Evolutionary conservation across 2,888 invertebrate species (phyloP), one percentile per base, ranked within the genome.

Genomic region (Sussaba pulchella): DNA sequence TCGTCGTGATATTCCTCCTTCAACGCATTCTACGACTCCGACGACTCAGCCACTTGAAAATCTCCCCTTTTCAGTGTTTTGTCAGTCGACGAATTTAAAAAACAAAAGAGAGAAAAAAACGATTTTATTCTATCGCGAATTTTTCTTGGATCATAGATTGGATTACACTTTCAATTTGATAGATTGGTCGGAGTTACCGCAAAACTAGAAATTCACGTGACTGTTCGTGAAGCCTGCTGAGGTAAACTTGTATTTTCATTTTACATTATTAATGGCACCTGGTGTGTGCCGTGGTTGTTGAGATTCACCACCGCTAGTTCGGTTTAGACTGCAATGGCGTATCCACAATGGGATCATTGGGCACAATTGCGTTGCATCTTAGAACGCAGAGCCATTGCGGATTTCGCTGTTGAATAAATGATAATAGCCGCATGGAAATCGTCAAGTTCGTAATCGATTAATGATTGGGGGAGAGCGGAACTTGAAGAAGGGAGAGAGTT

Each of bases 401-500:
- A 72, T 47, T 75, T 52, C 9, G 36, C 19, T 9, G 31, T 47
- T 80, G 75, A 80, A 80, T 80, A 76, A 80, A 64, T 61, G n/a
- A 71, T 61, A 67, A 26, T 5, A 26, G 45, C 9, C 6, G 71
- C 45, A 54, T 61, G 26, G n/a, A 43, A 80, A 71, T 71, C 41
- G 71, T 67, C 47, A 41, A 66, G 50, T 47, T 43, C 17, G 57
- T 41, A 45, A 71, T 71, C 80, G 80, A 76, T 80, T 61, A 61
- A 63, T 54, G 36, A 31, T 31, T 5, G 6, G 31, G 31, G 2
- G 31, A 6, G 31, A 2, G 4, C 31, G 31, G 31, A 6, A 6
- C 4, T 2, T 31, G 31, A 31, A 6, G 31, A 6, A 6, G 31
- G 31, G 31, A 6, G 31, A 14, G 8, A 26, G 14, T 31, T 26